phyloP scores from a whole-genome alignment of 2,888 invertebrate genomes.

The Germaria angustata region DNA sequence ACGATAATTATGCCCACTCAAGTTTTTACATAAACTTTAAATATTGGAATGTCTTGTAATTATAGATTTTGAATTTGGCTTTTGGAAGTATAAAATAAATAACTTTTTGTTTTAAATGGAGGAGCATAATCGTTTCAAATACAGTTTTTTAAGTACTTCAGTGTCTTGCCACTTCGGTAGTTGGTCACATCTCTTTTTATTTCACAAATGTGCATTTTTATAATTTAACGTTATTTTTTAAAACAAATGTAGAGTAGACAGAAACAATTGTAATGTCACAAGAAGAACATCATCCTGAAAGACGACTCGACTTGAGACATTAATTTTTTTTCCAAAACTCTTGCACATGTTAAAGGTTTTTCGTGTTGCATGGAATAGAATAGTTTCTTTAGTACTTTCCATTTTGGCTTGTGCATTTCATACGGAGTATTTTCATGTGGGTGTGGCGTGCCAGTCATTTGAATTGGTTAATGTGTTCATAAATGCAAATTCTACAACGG shows the following conservation, averaged over 20 bases:
- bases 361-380: not conserved
- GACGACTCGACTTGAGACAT: constrained; percentile 45
- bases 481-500: constrained; percentile 48
- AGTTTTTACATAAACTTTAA: no score
- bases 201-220: not conserved
- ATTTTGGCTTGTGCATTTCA: not conserved
- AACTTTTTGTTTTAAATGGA: no score
- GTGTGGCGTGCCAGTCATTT: constrained; percentile 57
- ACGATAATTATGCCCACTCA: no score
- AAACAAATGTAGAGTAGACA: constrained; percentile 58
- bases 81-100: no score
- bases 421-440: constrained; percentile 18
- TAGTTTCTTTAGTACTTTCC: not conserved
- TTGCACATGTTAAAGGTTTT: constrained; percentile 30
- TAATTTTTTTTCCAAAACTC: not conserved
- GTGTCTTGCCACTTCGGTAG: not conserved
- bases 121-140: no score
- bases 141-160: no score
- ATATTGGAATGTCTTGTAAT: no score
- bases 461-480: constrained; percentile 54
- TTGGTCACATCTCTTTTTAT: constrained; percentile 14
- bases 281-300: constrained; percentile 15
- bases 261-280: constrained; percentile 57
- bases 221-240: constrained; percentile 54
- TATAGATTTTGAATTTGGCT: no score